These are phyloP conservation scores for Charaxes varanes DNA, from an alignment of 1,140 invertebrate genomes.

Conservation along the genomic window DNA sequence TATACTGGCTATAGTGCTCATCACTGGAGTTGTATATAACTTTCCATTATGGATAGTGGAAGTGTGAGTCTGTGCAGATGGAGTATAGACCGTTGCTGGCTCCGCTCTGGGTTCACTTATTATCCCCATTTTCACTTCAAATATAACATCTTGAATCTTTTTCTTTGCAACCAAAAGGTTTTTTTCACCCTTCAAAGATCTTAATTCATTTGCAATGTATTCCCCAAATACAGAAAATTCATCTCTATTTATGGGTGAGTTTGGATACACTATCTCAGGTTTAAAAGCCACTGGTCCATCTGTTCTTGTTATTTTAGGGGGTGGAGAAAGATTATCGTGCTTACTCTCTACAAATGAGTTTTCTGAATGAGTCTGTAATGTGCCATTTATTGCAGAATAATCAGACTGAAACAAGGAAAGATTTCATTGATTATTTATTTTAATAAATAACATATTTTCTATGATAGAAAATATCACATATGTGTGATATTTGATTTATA, in stretches of 20 bases:
- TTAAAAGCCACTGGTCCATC: conserved; percentile 39
- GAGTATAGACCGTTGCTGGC: conserved; percentile 37
- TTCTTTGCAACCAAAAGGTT: conserved; percentile 62
- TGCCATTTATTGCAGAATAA: conserved; percentile 34
- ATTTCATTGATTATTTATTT: no score
- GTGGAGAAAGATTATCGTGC: conserved; percentile 38
- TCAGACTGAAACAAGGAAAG: conserved; percentile 26
- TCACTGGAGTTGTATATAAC: conserved; percentile 44
- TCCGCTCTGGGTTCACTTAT: conserved; percentile 46
- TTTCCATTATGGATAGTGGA: conserved; percentile 42
- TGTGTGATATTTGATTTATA: no score
- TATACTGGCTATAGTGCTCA: conserved; percentile 44
- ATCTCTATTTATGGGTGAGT: conserved; percentile 37
- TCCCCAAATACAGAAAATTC: conserved; percentile 65
- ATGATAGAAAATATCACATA: conserved; percentile 4
- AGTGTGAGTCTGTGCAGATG: conserved; percentile 34
- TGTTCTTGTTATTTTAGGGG: conserved; percentile 43
- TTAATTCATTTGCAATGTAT: conserved; percentile 60
- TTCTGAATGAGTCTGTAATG: conserved; percentile 20
- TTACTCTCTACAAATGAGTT: conserved; percentile 36
- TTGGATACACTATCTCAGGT: conserved; percentile 34
- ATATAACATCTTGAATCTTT: conserved; percentile 67
- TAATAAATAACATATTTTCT: neutral
- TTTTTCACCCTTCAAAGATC: conserved; percentile 61
- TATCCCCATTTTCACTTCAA: conserved; percentile 68